These are phyloP conservation scores for Bolinopsis microptera DNA, from an alignment of 37 sponge, comb jelly and placozoan genomes.

Conservation along the genomic window DNA sequence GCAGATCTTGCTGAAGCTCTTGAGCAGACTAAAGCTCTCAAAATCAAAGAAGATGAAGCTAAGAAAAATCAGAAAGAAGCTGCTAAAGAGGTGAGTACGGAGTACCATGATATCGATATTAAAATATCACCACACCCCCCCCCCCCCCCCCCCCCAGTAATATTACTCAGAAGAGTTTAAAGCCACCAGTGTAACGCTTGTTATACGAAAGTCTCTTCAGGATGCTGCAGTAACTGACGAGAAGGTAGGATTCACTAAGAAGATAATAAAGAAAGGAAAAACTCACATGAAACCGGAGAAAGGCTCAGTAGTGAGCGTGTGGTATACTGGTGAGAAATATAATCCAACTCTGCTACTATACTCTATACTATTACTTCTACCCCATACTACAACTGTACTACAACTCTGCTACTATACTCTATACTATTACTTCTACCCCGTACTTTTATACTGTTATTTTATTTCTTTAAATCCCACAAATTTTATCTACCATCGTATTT, in stretches of 20 bases:
- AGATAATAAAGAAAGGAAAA: constrained; percentile 65
- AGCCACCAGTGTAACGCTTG: too few relatives aligned
- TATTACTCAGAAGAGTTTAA: too few relatives aligned
- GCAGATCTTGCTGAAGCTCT: constrained; percentile 33
- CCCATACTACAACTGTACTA: too few relatives aligned
- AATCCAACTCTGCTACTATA: neutral
- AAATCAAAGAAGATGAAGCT: constrained; percentile 29
- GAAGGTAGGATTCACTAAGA: constrained; percentile 65
- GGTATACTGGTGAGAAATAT: constrained; percentile 59
- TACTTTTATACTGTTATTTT: too few relatives aligned
- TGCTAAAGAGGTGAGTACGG: constrained; percentile 21
- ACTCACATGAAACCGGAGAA: constrained; percentile 64
- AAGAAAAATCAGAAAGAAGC: constrained; percentile 61
- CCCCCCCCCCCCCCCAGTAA: too few relatives aligned
- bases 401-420: too few relatives aligned
- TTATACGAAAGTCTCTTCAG: too few relatives aligned
- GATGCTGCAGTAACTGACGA: constrained; percentile 11
- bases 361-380: too few relatives aligned
- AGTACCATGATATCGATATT: too few relatives aligned
- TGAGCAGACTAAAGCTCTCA: constrained; percentile 53
- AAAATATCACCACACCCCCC: too few relatives aligned
- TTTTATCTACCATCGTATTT: too few relatives aligned
- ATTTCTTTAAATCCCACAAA: neutral
- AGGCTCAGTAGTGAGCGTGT: constrained; percentile 63
- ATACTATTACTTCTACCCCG: too few relatives aligned